phyloP scores from a whole-genome alignment of 2,888 invertebrate genomes.

The Trissoscelio sp. region DNA sequence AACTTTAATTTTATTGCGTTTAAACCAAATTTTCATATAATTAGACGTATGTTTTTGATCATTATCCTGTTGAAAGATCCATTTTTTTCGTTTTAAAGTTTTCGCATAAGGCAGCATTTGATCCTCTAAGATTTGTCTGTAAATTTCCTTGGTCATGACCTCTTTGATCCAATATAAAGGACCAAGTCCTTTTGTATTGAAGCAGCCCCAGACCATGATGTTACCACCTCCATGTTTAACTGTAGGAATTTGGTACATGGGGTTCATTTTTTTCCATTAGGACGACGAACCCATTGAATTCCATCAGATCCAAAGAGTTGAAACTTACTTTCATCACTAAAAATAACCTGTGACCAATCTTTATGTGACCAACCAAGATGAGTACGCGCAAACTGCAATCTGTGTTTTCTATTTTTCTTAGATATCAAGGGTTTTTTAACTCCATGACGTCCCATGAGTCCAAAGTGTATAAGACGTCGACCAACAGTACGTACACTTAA shows the following conservation, averaged over 20 bases:
- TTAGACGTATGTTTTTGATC: too few relatives aligned
- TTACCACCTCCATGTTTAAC: slow-evolving; percentile 15
- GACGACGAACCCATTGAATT: too few relatives aligned
- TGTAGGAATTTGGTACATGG: too few relatives aligned
- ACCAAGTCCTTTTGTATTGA: slow-evolving; percentile 9
- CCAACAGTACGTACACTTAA: slow-evolving; percentile 5
- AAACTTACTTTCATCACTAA: too few relatives aligned
- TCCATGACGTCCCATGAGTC: slow-evolving; percentile 1
- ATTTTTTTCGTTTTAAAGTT: background rate
- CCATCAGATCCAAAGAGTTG: too few relatives aligned
- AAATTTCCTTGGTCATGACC: background rate
- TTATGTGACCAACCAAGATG: too few relatives aligned
- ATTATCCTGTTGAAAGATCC: slow-evolving; percentile 43
- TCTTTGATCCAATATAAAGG: background rate
- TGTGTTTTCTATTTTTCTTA: slow-evolving; percentile 6
- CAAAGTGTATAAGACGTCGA: background rate
- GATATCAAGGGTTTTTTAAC: slow-evolving; percentile 15
- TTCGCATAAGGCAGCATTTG: slow-evolving; percentile 11
- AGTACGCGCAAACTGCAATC: slow-evolving; percentile 4
- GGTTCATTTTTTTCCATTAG: too few relatives aligned
- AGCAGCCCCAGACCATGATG: slow-evolving; percentile 19
- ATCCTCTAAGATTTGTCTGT: slow-evolving; percentile 1
- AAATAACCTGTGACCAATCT: too few relatives aligned
- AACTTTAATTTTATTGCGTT: slow-evolving; percentile 9
- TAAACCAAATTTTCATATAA: slow-evolving; percentile 15